Conservation (phyloP, 2,797 vertebrate genomes). For the Petrocephalus schoutedeni region DNA sequence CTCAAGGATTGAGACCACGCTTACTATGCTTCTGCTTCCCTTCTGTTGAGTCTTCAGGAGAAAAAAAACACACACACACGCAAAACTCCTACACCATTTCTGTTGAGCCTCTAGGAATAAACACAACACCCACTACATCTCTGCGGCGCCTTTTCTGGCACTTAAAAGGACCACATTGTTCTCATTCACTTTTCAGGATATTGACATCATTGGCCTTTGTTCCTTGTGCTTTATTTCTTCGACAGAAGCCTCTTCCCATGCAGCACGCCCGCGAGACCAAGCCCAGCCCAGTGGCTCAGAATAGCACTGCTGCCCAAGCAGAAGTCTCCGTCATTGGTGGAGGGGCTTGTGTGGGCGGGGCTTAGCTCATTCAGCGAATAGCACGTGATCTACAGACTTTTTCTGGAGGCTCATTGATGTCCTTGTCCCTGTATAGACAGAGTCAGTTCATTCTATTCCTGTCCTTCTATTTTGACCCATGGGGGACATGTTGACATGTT, state of each 20-base stretch:
- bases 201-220: background rate
- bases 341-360: background rate
- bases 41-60: background rate
- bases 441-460: background rate
- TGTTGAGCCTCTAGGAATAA: background rate
- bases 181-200: background rate
- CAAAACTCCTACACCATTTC: background rate
- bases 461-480: background rate
- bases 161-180: background rate
- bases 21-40: background rate
- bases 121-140: background rate
- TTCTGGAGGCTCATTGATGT: background rate
- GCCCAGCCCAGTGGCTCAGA: background rate
- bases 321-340: background rate
- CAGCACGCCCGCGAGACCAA: background rate
- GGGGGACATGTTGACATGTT: background rate
- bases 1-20: background rate
- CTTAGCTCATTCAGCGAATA: background rate
- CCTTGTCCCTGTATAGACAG: background rate
- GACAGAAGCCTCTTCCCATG: background rate
- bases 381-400: background rate
- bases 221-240: background rate
- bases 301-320: background rate
- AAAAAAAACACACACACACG: background rate
- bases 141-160: background rate